phyloP scores from a whole-genome alignment of 2,113 vertebrate species.

The Okapia johnstoni region DNA sequence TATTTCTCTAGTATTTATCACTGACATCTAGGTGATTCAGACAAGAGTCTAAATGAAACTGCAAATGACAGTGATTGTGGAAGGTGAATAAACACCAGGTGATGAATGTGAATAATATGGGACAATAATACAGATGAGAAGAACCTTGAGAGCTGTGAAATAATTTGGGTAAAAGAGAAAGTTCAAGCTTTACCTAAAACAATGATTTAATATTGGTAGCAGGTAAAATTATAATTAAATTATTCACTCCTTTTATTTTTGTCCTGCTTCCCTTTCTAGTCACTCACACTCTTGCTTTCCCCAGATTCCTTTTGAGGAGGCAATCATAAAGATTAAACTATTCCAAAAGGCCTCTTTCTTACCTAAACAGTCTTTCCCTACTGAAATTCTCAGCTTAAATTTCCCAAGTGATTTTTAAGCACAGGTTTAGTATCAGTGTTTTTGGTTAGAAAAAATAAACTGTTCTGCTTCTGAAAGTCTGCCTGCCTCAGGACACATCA shows the following conservation, averaged over 20 bases:
- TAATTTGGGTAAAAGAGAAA: conserved; percentile 35
- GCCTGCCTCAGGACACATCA: not conserved
- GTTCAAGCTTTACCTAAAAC: not conserved
- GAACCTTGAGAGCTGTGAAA: not conserved
- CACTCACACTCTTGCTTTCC: not conserved
- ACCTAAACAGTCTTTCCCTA: not conserved
- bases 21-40: conserved; percentile 11
- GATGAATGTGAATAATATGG: conserved; percentile 13
- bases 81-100: conserved; percentile 34
- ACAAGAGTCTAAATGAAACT: conserved; percentile 17
- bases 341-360: conserved; percentile 37
- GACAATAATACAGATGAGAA: not conserved
- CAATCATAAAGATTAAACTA: not conserved
- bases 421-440: not conserved
- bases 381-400: conserved; percentile 39
- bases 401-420: conserved; percentile 36
- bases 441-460: conserved; percentile 33
- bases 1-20: conserved; percentile 32
- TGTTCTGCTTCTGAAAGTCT: not conserved
- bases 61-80: not conserved
- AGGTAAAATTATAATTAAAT: conserved; percentile 4
- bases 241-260: conserved; percentile 1
- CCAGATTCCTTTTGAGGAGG: conserved; percentile 37
- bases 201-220: conserved; percentile 15
- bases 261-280: not conserved